Evolutionary conservation across 2,113 vertebrate genomes (phyloP).

Genomic region (Cynocephalus volans): DNA sequence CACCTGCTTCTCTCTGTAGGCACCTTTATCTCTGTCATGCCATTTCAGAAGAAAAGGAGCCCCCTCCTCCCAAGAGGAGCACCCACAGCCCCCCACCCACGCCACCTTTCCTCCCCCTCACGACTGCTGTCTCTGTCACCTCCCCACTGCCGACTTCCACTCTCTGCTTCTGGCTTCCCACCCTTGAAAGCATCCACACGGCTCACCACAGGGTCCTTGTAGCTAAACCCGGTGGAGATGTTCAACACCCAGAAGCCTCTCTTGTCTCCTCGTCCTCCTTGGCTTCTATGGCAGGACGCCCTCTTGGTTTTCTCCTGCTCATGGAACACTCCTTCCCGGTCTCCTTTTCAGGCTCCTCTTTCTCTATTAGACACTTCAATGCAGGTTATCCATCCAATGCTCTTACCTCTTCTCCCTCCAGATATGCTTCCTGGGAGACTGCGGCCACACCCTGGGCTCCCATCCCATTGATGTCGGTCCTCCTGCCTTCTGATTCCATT

Average conservation of each 20-base stretch:
- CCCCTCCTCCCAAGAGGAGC: accelerated
- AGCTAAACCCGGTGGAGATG: neutral
- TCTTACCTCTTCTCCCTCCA: neutral
- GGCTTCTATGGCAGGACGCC: neutral
- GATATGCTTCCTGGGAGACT: neutral
- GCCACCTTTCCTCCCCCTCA: too few relatives aligned
- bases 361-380: neutral
- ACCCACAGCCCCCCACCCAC: accelerated
- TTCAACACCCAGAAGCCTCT: neutral
- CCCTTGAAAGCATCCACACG: neutral
- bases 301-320: neutral
- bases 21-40: neutral
- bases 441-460: neutral
- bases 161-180: neutral
- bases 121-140: neutral
- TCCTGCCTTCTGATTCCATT: neutral
- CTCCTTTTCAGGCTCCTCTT: neutral
- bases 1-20: neutral
- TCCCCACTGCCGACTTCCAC: neutral
- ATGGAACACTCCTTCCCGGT: neutral
- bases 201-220: neutral
- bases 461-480: too few relatives aligned
- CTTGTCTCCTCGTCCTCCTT: neutral
- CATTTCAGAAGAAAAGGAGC: neutral
- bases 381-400: neutral